Percentiles rank a stretch among this genome's conserved stretches.
Evolutionary conservation across 1,140 invertebrate species (phyloP).

Genomic region (Cardiocondyla obscurior): DNA sequence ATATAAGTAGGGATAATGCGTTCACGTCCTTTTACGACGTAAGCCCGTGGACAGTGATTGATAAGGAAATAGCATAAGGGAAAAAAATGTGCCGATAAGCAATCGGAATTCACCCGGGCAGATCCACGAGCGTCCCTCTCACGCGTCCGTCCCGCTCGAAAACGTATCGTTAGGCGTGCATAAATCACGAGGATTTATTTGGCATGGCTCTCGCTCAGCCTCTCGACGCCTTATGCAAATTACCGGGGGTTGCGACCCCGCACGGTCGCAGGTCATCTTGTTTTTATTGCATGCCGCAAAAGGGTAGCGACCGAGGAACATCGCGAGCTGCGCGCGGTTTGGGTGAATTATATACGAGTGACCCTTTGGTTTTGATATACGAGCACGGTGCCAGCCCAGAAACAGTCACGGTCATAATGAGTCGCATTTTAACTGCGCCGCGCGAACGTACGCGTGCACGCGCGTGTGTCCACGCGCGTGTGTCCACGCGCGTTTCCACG

Average conservation of each 20-base stretch:
- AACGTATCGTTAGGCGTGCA: conserved; percentile 4
- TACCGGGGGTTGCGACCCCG: neutral
- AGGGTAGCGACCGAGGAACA: conserved; percentile 34
- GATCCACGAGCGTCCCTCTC: conserved; percentile 1
- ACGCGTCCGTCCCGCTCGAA: neutral
- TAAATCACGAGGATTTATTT: conserved; percentile 55
- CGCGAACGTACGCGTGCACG: no score
- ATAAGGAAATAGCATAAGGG: conserved; percentile 33
- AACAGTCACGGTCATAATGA: conserved; percentile 32
- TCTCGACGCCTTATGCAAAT: conserved; percentile 51
- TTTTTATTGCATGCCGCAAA: conserved; percentile 48
- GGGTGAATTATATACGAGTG: conserved; percentile 44
- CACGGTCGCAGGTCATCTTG: conserved; percentile 9
- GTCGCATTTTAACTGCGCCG: conserved; percentile 42
- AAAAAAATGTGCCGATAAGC: conserved; percentile 19
- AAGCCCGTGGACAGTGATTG: conserved; percentile 47
- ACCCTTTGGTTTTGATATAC: conserved; percentile 23
- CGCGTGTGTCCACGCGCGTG: neutral
- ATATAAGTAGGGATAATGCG: conserved; percentile 28
- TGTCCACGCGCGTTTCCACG: neutral
- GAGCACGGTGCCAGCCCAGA: conserved; percentile 11
- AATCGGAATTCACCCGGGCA: neutral
- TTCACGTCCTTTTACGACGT: neutral
- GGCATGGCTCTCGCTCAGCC: conserved; percentile 24
- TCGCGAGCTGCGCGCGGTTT: conserved; percentile 12